Base-by-base conservation (phyloP, 2,797 vertebrate species). In the Chaetodon trifasciatus region DNA sequence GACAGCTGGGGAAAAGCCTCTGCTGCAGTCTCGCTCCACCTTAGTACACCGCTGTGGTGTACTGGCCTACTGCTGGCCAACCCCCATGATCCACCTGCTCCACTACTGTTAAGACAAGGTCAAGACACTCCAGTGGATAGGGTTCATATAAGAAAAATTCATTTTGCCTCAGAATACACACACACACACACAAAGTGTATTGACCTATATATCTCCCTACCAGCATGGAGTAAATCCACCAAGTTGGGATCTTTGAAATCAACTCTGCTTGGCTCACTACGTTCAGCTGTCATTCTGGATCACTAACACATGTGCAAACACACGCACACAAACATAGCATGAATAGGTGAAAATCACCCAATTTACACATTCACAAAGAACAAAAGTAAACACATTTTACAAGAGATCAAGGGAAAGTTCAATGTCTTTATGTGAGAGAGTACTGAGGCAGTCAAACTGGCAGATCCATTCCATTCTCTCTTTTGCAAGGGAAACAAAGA, bases 241-340 rank as follows among this genome's bases (percentile, higher is more conserved):
- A 19, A 75, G 56, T 80, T 56, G 28, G n/a, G 35, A 68, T 84
- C 66, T 84, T 88, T 82, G 76, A 74, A 86, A 76, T 78, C 53
- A 78, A 56, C 53, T 62, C 63, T 53, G 69, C 55, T 66, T 0
- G 64, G 63, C 63, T 71, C 56, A 35, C 60, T 78, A 60, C 50
- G 70, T 73, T 80, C 46, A 78, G 53, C 86, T 57, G 81, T 88
- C 86, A 73, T 75, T 68, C 44, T 67, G 8, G 50, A 88, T 86
- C 79, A 63, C 32, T 67, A 49, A 72, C 44, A 72, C 28, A 17
- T 57, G 63, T 66, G 55, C 35, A 24, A 19, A 58, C 28, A 63
- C 4, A 35, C 28, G 3, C 28, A 60, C 15, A 61, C 15, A 78
- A 49, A 49, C 8, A 71, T 2, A 23, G 3, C 11, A 40, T 32